Base-by-base conservation (phyloP, 37 sponge, comb jelly and placozoan genomes). In the Haliclona indistincta region DNA sequence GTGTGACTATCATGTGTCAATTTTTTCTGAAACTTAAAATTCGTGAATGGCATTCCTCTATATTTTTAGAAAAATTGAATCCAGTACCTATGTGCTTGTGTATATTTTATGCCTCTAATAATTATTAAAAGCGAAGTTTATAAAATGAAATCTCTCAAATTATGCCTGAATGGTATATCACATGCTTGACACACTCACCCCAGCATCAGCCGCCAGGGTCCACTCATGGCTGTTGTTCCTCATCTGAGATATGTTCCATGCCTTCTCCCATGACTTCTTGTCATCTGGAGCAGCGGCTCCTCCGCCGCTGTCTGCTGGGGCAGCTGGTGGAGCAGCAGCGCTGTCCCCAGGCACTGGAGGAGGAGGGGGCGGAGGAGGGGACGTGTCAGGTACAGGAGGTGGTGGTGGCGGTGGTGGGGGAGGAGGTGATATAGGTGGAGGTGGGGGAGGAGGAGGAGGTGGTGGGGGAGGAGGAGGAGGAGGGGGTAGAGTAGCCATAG, bases 151-250 rank as follows among this genome's bases (percentile, higher is more conserved):
- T n/a, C n/a, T n/a, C n/a, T n/a, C n/a, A n/a, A n/a, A n/a, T n/a
- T n/a, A n/a, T n/a, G n/a, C n/a, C n/a, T n/a, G n/a, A n/a, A n/a
- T n/a, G n/a, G n/a, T n/a, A n/a, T n/a, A n/a, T n/a, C n/a, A n/a
- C n/a, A n/a, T n/a, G n/a, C n/a, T n/a, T n/a, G n/a, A n/a, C n/a
- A n/a, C n/a, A 68, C 90, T 80, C 38, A 93, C 91, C 47, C 94
- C 94, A 32, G 94, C 82, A 80, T 93, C 94, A 29, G 86, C 65
- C 1, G 94, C 94, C 38, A 93, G 79, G 13, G 76, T 89, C 94
- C 94, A 93, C 22, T 62, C 41, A 43, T 67, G 53, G 37, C 62
- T 54, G 0, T 60, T 72, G 2, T 77, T 63, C 73, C 64, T 78
- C 65, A 93, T n/a, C 56, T 93, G 83, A 8, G 42, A 26, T 2